Percentiles rank a stretch among this genome's conserved stretches.
Conservation (phyloP, 1,140 invertebrate genomes). For the Maniola jurtina region DNA sequence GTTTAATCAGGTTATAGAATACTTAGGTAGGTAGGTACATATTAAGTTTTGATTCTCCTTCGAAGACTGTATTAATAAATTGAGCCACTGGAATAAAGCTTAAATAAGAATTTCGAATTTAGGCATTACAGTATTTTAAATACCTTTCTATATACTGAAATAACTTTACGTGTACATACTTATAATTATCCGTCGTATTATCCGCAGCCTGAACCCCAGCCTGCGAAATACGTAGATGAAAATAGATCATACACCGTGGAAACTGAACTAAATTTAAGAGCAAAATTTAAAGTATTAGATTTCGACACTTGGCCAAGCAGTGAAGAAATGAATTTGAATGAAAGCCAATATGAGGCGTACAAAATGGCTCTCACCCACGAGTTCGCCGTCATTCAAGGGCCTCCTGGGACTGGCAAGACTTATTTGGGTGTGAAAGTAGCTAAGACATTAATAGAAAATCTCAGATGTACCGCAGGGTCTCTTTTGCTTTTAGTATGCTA, state of each 20-base stretch:
- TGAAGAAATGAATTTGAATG: slow-evolving; percentile 76
- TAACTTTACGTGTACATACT: too few relatives aligned
- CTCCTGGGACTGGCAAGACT: slow-evolving; percentile 91
- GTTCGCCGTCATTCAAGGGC: slow-evolving; percentile 88
- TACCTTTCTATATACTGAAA: too few relatives aligned
- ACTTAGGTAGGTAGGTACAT: too few relatives aligned
- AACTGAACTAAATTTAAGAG: background rate
- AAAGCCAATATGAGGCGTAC: slow-evolving; percentile 81
- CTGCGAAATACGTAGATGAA: slow-evolving; percentile 46
- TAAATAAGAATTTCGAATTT: too few relatives aligned
- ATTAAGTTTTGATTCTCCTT: background rate
- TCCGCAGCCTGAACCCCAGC: slow-evolving; percentile 68
- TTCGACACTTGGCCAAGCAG: slow-evolving; percentile 62
- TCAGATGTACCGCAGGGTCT: slow-evolving; percentile 31
- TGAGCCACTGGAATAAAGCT: too few relatives aligned
- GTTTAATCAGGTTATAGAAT: too few relatives aligned
- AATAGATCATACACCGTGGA: slow-evolving; percentile 23
- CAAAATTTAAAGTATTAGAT: slow-evolving; percentile 42
- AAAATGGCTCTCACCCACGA: slow-evolving; percentile 81
- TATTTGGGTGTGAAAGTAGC: slow-evolving; percentile 85
- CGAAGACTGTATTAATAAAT: too few relatives aligned
- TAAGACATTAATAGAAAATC: slow-evolving; percentile 80
- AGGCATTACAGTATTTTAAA: too few relatives aligned
- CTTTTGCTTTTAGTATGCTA: slow-evolving; percentile 90
- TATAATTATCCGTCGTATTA: background rate